Conservation (phyloP, 2,888 invertebrate genomes). For the Megaustenia siamemsis region DNA sequence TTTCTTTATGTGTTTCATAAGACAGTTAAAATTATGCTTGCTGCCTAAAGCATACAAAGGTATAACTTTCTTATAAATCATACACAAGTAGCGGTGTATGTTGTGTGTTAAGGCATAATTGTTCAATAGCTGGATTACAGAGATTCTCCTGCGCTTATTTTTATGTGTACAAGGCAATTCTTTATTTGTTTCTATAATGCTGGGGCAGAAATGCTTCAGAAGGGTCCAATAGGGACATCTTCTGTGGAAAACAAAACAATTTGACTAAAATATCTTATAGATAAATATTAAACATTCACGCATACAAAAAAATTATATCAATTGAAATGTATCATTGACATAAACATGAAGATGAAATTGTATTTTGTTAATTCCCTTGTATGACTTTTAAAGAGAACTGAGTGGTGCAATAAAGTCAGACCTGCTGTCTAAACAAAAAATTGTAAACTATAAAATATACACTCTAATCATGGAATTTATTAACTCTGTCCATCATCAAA, state of each 20-base stretch:
- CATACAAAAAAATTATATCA: no score
- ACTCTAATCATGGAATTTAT: no score
- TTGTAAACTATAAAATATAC: no score
- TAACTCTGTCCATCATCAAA: no score
- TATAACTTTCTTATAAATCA: neutral
- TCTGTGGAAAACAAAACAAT: slow-evolving; percentile 20
- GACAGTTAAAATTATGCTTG: slow-evolving; percentile 33
- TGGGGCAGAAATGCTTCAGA: slow-evolving; percentile 22
- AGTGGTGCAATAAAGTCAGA: no score
- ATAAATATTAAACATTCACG: no score
- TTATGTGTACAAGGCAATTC: neutral
- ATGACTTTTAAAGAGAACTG: no score
- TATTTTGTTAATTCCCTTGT: no score
- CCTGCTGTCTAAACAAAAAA: no score
- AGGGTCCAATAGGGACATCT: slow-evolving; percentile 47
- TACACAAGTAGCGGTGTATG: slow-evolving; percentile 8
- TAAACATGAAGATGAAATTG: no score
- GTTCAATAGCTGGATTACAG: neutral
- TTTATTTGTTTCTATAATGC: slow-evolving; percentile 24
- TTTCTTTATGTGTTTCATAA: slow-evolving; percentile 29
- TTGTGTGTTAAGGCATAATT: neutral
- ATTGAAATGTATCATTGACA: no score
- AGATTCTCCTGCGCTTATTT: slow-evolving; percentile 1
- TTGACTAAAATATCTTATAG: neutral
- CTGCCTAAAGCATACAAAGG: slow-evolving; percentile 11